Evolutionary conservation across 2,113 vertebrate genomes (phyloP), one percentile per base, ranked within the genome.

Genomic region (Zootoca vivipara): DNA sequence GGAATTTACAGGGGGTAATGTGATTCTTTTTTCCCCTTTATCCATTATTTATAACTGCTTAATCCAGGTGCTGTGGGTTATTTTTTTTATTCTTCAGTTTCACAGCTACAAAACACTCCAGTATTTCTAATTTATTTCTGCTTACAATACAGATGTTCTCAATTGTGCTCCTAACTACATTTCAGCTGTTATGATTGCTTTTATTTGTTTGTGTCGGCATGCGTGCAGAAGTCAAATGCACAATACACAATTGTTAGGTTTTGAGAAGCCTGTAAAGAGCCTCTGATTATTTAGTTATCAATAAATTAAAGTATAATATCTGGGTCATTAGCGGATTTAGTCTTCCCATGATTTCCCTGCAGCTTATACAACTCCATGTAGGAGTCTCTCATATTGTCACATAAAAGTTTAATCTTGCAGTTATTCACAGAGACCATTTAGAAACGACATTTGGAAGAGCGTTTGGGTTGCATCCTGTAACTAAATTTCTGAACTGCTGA

Each of bases 401-500:
- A 92, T 92, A 94, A 96, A 96, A 94, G 91, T 94, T 95, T 94
- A 93, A 93, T 89, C 90, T 91, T 95, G 95, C 91, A 89, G 95
- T 97, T 96, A 83, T 96, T 96, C 93, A 94, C 95, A 96, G 92
- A 95, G 96, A 96, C 96, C 96, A 96, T 97, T 97, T 98, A 96
- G 97, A 97, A 97, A 96, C 95, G 96, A 96, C 97, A 97, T 98
- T 97, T 97, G 97, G 97, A 91, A 97, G 95, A 97, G 97, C 97
- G 97, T 98, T 97, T 97, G 96, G 97, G 96, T 97, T 96, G 96
- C 97, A 97, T 97, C 97, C 97, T 98, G 96, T 96, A 98, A 98
- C 97, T 96, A 97, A 97, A 97, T 97, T 97, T 97, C 96, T 97
- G 97, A 97, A 97, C 97, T 96, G 96, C 96, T 98, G 94, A 95